phyloP scores from a whole-genome alignment of 2,888 invertebrate species.

The Stenchaetothrips biformis region DNA sequence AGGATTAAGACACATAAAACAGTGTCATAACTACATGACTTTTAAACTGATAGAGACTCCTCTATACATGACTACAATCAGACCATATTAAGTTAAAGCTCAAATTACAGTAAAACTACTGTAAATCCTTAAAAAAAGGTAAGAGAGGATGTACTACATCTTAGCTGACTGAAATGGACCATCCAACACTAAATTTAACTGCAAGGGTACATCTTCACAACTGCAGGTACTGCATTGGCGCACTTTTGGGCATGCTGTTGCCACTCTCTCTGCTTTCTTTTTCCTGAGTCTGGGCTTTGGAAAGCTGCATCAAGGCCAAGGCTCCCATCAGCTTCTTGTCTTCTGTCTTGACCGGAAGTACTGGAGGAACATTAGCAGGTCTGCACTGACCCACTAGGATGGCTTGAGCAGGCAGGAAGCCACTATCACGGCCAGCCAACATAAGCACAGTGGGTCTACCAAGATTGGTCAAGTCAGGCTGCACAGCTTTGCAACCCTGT shows the following conservation, averaged over 20 bases:
- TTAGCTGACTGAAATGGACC: too few relatives aligned
- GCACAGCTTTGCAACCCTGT: constrained; percentile 21
- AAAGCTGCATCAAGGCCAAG: neutral
- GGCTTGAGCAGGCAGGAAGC: neutral
- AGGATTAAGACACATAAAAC: too few relatives aligned
- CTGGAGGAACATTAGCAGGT: neutral
- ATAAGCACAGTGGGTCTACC: constrained; percentile 37
- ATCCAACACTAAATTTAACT: neutral
- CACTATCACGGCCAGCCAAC: constrained; percentile 35
- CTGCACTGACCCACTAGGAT: neutral
- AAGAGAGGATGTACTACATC: too few relatives aligned
- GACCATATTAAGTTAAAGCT: too few relatives aligned
- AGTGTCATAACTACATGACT: too few relatives aligned
- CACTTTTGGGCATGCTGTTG: neutral
- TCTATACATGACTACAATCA: too few relatives aligned
- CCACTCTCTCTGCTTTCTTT: neutral
- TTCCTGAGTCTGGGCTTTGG: neutral
- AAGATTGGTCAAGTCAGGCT: constrained; percentile 27
- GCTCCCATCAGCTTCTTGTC: neutral
- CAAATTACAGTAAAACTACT: too few relatives aligned
- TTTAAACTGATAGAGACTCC: too few relatives aligned
- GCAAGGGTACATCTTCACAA: neutral
- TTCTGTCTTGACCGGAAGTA: neutral
- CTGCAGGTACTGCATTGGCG: neutral
- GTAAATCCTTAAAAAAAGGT: too few relatives aligned